Percentiles rank a stretch among this genome's conserved stretches.
Evolutionary conservation across 2,888 invertebrate species (phyloP).

Genomic region (Abscondita cerata): DNA sequence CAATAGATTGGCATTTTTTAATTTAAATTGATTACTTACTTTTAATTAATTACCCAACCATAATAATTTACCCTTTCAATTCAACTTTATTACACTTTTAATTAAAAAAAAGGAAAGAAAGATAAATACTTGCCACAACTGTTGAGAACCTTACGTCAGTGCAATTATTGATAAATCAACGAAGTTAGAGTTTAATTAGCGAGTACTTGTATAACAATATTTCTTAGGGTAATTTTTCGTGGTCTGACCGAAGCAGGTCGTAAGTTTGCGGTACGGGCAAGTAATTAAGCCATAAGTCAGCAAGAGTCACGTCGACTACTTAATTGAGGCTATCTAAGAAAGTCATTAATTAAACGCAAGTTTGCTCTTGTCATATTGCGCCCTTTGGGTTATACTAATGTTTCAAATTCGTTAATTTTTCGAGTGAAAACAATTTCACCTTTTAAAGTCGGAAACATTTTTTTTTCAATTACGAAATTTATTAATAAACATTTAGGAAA

Average conservation of each 20-base stretch:
- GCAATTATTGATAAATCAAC: background rate
- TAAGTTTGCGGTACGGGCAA: constrained; percentile 36
- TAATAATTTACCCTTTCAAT: too few relatives aligned
- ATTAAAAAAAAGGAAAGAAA: too few relatives aligned
- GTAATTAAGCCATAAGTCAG: constrained; percentile 54
- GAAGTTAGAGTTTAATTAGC: constrained; percentile 9
- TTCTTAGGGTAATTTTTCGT: constrained; percentile 29
- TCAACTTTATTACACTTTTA: too few relatives aligned
- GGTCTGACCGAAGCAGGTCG: constrained; percentile 31
- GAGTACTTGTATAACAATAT: constrained; percentile 22
- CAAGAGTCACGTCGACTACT: constrained; percentile 49
- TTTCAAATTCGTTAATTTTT: background rate
- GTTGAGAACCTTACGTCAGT: too few relatives aligned
- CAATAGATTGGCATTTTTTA: too few relatives aligned
- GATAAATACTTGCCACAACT: too few relatives aligned
- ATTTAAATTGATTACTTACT: too few relatives aligned
- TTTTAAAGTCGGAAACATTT: background rate
- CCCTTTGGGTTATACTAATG: constrained; percentile 7
- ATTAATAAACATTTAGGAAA: constrained; percentile 16
- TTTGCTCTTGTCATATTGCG: constrained; percentile 30
- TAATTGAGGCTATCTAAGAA: constrained; percentile 54
- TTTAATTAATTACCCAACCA: too few relatives aligned
- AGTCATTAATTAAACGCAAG: constrained; percentile 50
- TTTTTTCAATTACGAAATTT: constrained; percentile 17
- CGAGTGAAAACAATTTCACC: background rate